phyloP scores from a whole-genome alignment of 2,113 vertebrate species.

The Corydoras sp. region DNA sequence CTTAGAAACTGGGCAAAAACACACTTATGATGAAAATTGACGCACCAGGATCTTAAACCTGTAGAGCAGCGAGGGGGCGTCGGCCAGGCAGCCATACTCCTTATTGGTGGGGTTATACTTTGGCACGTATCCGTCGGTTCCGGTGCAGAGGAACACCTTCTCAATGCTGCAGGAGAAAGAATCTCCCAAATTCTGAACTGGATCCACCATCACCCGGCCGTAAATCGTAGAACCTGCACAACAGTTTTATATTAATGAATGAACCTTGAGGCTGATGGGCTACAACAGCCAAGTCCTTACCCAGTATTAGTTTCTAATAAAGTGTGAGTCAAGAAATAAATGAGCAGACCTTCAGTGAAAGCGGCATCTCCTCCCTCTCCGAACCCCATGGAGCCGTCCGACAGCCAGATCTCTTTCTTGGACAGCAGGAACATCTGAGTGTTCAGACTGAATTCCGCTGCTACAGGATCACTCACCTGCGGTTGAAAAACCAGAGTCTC shows the following conservation, averaged over 20 bases:
- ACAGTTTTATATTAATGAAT: too few species aligned
- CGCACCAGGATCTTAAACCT: slow-evolving; percentile 71
- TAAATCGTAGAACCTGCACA: slow-evolving; percentile 62
- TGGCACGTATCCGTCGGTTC: slow-evolving; percentile 68
- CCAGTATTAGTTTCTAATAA: too few species aligned
- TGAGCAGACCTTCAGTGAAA: slow-evolving; percentile 69
- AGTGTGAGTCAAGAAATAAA: slow-evolving; percentile 14
- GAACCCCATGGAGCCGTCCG: slow-evolving; percentile 78
- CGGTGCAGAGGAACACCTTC: slow-evolving; percentile 75
- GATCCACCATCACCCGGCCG: slow-evolving; percentile 68
- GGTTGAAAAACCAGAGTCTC: background rate
- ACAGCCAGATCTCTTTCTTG: slow-evolving; percentile 74
- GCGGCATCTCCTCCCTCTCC: slow-evolving; percentile 71
- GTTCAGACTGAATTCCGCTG: slow-evolving; percentile 77
- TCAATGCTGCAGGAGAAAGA: slow-evolving; percentile 72
- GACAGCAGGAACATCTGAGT: slow-evolving; percentile 78
- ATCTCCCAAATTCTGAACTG: slow-evolving; percentile 72
- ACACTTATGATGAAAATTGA: background rate
- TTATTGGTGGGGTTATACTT: slow-evolving; percentile 69
- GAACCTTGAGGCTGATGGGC: too few species aligned
- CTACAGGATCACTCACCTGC: slow-evolving; percentile 77
- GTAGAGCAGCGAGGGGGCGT: slow-evolving; percentile 66
- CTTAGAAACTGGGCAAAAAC: too few species aligned
- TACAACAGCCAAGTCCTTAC: too few species aligned
- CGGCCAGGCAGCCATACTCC: slow-evolving; percentile 67